Evolutionary conservation across 2,113 vertebrate species (phyloP).

Genomic region (Alectura lathami): DNA sequence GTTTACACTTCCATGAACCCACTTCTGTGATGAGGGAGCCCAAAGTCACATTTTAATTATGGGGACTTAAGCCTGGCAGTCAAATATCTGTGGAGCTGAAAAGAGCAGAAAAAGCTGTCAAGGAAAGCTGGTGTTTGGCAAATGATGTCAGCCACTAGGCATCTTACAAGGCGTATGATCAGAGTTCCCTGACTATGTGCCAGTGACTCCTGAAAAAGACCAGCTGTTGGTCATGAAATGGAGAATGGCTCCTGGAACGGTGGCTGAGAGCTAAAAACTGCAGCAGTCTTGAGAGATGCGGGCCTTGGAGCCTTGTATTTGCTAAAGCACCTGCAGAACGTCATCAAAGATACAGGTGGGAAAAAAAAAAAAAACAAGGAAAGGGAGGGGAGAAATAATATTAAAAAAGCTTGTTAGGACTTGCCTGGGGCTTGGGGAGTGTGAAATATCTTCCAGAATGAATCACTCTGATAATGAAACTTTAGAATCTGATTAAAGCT

Average conservation of each 20-base stretch:
- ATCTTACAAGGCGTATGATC: slow-evolving; percentile 51
- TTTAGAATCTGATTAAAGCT: slow-evolving; percentile 68
- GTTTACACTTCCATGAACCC: neutral
- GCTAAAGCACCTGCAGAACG: slow-evolving; percentile 46
- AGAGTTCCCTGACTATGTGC: slow-evolving; percentile 39
- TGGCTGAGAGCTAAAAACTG: slow-evolving; percentile 46
- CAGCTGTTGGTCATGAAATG: slow-evolving; percentile 60
- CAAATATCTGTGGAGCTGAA: neutral
- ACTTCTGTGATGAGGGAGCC: neutral
- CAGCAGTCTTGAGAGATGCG: neutral
- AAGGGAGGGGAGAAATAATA: neutral
- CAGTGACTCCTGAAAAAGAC: slow-evolving; percentile 57
- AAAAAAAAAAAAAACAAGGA: neutral
- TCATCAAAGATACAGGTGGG: too few species aligned
- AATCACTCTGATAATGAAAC: slow-evolving; percentile 68
- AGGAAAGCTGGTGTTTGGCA: slow-evolving; percentile 44
- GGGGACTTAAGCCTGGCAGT: neutral
- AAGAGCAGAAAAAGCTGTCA: slow-evolving; percentile 23
- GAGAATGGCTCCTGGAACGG: slow-evolving; percentile 42
- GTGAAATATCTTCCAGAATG: slow-evolving; percentile 67
- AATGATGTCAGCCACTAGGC: slow-evolving; percentile 55
- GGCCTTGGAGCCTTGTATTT: slow-evolving; percentile 24
- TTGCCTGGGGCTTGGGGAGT: slow-evolving; percentile 42
- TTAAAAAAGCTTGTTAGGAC: slow-evolving; percentile 46
- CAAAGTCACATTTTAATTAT: neutral